Conservation (phyloP, 2,888 invertebrate species). For the Acronicta psi region DNA sequence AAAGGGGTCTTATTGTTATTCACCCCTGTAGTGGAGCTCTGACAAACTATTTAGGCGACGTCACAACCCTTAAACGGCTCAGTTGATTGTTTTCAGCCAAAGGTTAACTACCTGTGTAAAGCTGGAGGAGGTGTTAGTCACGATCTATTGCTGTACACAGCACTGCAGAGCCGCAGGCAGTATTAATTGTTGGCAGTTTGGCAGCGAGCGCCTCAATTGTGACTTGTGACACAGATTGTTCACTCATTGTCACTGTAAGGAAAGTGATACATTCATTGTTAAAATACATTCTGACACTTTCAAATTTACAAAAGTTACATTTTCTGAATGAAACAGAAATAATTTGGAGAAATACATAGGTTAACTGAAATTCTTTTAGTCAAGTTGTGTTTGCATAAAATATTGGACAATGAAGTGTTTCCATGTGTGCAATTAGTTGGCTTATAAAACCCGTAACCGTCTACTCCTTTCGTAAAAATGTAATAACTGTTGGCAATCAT, state of each 20-base stretch:
- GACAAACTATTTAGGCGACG: slow-evolving; percentile 81
- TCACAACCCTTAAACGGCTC: slow-evolving; percentile 68
- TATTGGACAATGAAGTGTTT: too few species aligned
- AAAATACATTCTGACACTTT: too few species aligned
- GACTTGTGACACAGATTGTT: slow-evolving; percentile 20
- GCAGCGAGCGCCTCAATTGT: slow-evolving; percentile 19
- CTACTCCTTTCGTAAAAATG: too few species aligned
- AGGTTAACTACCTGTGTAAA: slow-evolving; percentile 62
- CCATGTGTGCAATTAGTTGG: too few species aligned
- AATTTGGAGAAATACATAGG: too few species aligned
- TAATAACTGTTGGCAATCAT: too few species aligned
- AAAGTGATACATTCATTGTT: not conserved
- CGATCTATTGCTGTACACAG: slow-evolving; percentile 44
- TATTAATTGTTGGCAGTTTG: slow-evolving; percentile 43
- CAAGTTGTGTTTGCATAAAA: too few species aligned
- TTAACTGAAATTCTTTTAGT: too few species aligned
- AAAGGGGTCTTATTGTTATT: slow-evolving; percentile 87
- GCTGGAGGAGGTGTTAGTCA: slow-evolving; percentile 44
- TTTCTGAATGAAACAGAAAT: too few species aligned
- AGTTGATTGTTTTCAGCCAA: slow-evolving; percentile 72
- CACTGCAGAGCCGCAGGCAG: slow-evolving; percentile 21
- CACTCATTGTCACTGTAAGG: not conserved
- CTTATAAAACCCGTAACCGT: too few species aligned
- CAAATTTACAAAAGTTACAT: too few species aligned
- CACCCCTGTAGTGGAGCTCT: slow-evolving; percentile 78